Evolutionary conservation across 1,140 invertebrate species (phyloP), one percentile per base, ranked within the genome.

Genomic region (Diachasma alloeum): DNA sequence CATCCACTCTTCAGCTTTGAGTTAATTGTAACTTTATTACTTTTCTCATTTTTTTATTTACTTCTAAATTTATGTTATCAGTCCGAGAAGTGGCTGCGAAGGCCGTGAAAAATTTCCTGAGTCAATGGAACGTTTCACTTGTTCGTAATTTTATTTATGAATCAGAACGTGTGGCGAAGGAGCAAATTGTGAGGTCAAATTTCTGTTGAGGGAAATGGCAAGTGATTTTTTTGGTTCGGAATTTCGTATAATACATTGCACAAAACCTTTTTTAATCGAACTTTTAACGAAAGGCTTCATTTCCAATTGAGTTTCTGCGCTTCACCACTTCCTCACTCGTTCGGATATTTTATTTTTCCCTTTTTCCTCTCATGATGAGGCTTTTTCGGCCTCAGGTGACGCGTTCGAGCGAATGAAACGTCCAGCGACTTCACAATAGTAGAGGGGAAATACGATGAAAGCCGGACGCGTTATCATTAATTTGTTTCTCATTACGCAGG

Each of bases 11-110:
- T 48, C 48, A 31, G 26, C 39, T 75, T 75, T 68, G 24, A 46
- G 17, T 24, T 48, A 48, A 75, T 75, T 26, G 48, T 69, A 69
- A 69, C 68, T 17, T 70, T 76, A 71, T 72, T 46, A 75, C 39
- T 46, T 69, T 26, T 56, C 46, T 56, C 46, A 17, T n/a, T 53
- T 56, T 48, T 71, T 53, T n/a, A 13, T 53, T 53, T 15, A 68
- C 66, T 72, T 42, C 46, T 63, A 70, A 48, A 77, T 46, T 77
- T 77, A 77, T 53, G 76, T 77, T 63, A 76, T 76, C 75, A 76
- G 75, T 76, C 75, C 75, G 75, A 76, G 75, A 72, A 42, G 53
- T 72, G 75, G 75, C 75, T 42, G 72, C 37, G 31, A 46, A 26
- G 53, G 69, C 75, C 75, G 69, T 46, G 69, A 76, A 72, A 76